These are phyloP conservation scores for Drosophila repleta DNA, from an alignment of 1,140 invertebrate genomes.

Conservation along the genomic window DNA sequence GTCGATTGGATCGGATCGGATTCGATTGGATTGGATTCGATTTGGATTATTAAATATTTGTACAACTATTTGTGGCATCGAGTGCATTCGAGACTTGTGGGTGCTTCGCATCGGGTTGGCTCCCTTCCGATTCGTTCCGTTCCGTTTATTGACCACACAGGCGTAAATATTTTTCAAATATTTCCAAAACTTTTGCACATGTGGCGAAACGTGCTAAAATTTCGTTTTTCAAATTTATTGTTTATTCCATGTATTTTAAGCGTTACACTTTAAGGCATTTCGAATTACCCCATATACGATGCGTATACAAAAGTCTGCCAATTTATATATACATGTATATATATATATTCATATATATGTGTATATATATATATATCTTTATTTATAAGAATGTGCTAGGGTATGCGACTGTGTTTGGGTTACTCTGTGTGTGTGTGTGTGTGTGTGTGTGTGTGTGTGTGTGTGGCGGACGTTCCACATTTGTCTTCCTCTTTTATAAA, in stretches of 20 bases:
- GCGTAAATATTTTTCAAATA: constrained; percentile 71
- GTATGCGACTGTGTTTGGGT: no score
- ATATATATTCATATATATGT: neutral
- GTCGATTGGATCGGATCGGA: no score
- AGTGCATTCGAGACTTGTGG: constrained; percentile 55
- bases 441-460: constrained; percentile 16
- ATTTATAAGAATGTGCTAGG: no score
- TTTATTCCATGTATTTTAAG: constrained; percentile 76
- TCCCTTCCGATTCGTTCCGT: neutral
- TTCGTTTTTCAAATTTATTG: constrained; percentile 73
- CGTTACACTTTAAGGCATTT: constrained; percentile 75
- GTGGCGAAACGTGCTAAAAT: constrained; percentile 76
- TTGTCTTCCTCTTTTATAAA: constrained; percentile 82
- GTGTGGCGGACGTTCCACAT: constrained; percentile 72
- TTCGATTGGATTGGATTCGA: no score
- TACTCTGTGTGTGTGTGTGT: neutral
- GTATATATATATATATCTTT: no score
- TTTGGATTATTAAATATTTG: constrained; percentile 39
- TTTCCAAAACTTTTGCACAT: constrained; percentile 79
- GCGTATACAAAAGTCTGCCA: constrained; percentile 5
- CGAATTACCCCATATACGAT: constrained; percentile 41
- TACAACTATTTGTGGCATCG: constrained; percentile 33
- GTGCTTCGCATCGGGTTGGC: constrained; percentile 23
- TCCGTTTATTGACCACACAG: constrained; percentile 43
- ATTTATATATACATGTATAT: neutral